Evolutionary conservation across 2,113 vertebrate species (phyloP).

Genomic region (Jacana jacana): DNA sequence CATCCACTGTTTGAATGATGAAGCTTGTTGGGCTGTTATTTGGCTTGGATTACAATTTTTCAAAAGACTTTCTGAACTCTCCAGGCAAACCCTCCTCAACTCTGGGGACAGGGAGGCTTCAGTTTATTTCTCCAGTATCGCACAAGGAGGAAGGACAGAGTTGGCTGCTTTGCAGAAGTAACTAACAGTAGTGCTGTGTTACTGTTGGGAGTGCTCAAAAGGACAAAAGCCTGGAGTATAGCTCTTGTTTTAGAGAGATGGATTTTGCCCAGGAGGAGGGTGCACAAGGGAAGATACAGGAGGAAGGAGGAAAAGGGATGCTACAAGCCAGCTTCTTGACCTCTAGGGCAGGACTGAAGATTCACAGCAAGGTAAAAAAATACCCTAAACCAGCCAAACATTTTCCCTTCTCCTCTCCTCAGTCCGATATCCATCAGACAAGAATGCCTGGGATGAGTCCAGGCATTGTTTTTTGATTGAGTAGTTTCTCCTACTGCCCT

Average conservation of each 20-base stretch:
- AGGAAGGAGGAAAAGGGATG: not conserved
- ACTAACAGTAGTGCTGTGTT: not conserved
- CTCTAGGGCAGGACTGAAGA: not conserved
- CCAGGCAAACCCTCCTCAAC: not conserved
- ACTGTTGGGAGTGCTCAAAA: not conserved
- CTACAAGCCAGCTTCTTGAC: not conserved
- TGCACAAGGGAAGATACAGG: not conserved
- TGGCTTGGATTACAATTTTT: not conserved
- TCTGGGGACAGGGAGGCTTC: not conserved
- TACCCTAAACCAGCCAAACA: rapidly evolving
- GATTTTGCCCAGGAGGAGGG: not conserved
- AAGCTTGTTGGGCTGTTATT: not conserved
- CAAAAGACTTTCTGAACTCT: not conserved
- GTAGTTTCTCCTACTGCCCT: not conserved
- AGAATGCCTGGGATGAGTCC: not conserved
- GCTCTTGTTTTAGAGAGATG: not conserved
- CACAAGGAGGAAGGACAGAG: not conserved
- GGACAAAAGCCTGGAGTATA: not conserved
- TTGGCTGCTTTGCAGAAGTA: not conserved
- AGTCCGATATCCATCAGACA: not conserved
- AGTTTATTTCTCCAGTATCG: not conserved
- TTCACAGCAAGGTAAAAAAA: conserved; percentile 1
- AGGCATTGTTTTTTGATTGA: not conserved
- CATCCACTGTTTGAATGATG: not conserved
- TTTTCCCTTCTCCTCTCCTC: not conserved